Evolutionary conservation across 2,797 vertebrate species (phyloP).

Genomic region (Simalia tracyae): DNA sequence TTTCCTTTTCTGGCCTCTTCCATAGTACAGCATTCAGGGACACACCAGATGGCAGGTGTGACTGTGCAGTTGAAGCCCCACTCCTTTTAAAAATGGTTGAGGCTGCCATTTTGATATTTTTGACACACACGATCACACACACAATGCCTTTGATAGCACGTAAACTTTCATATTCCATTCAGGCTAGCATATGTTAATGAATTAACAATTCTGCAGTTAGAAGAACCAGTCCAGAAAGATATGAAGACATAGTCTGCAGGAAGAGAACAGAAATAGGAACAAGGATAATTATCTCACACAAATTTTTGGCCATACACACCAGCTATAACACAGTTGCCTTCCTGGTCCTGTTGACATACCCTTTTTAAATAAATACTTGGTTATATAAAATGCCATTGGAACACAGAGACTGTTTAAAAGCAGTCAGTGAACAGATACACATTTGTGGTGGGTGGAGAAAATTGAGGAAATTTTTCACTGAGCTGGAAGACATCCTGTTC

Average conservation of each 20-base stretch:
- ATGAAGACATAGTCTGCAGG: neutral
- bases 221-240: too few species aligned
- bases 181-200: too few species aligned
- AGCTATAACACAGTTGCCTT: neutral
- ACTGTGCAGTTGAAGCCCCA: too few species aligned
- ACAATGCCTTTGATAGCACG: too few species aligned
- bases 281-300: neutral
- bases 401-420: neutral
- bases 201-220: too few species aligned
- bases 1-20: too few species aligned
- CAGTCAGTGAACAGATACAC: neutral
- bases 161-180: too few species aligned
- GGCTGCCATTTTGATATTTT: too few species aligned
- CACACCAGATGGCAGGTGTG: too few species aligned
- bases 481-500: neutral
- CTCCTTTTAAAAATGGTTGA: too few species aligned
- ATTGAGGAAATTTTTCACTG: neutral
- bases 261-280: neutral
- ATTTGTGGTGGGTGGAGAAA: neutral
- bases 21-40: too few species aligned
- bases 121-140: too few species aligned
- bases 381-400: neutral
- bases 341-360: neutral
- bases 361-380: neutral
- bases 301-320: neutral